phyloP scores from a whole-genome alignment of 2,113 vertebrate species.

The Daphoenositta chrysoptera region DNA sequence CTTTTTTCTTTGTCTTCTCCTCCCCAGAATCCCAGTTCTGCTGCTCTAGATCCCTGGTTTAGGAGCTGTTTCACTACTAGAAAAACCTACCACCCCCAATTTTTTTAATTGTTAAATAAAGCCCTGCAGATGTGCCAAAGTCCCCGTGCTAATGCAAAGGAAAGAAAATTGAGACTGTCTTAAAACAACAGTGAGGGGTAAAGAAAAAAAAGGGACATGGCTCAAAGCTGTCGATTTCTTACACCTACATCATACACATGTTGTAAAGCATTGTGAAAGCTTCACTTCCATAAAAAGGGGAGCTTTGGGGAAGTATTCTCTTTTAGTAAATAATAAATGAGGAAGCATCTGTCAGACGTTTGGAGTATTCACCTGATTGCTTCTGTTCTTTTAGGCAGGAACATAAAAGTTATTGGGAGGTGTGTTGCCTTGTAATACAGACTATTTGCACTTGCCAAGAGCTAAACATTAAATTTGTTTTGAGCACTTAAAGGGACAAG shows the following conservation, averaged over 20 bases:
- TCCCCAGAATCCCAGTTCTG: background rate
- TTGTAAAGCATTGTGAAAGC: background rate
- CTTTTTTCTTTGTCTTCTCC: background rate
- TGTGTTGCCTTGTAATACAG: background rate
- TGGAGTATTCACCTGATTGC: background rate
- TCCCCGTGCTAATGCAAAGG: background rate
- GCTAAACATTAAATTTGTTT: background rate
- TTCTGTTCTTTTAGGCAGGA: background rate
- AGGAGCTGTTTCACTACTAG: background rate
- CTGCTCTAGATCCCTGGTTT: background rate
- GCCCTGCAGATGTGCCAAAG: background rate
- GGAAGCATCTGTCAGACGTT: background rate
- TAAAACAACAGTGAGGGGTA: background rate
- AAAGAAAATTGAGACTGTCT: background rate
- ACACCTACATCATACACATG: background rate
- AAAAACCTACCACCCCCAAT: background rate
- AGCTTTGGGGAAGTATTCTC: background rate
- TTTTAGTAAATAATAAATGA: background rate
- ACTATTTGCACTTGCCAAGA: background rate
- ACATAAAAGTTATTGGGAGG: background rate
- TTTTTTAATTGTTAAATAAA: background rate
- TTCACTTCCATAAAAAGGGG: background rate
- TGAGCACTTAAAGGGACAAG: background rate
- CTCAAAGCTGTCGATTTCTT: background rate
- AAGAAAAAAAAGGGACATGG: background rate